Conservation (phyloP, 2,113 vertebrate species). For the Casuarius casuarius region DNA sequence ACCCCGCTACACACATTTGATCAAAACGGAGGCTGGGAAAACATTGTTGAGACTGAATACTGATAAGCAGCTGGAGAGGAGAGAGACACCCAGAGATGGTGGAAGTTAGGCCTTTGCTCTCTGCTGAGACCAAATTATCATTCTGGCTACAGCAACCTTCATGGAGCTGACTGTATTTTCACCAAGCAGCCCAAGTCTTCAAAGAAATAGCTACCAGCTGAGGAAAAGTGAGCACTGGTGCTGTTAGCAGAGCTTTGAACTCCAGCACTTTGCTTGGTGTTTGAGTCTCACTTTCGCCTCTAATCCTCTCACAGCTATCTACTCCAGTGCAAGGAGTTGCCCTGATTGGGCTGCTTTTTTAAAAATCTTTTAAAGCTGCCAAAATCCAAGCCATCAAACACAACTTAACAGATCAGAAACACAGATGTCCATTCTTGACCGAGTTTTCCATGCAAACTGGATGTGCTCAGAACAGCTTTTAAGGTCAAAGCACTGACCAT, state of each 20-base stretch:
- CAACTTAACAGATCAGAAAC: constrained; percentile 40
- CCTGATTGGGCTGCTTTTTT: neutral
- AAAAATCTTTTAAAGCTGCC: constrained; percentile 30
- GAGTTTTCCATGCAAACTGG: constrained; percentile 15
- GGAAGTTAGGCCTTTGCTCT: neutral
- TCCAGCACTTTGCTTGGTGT: neutral
- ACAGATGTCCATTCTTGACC: constrained; percentile 14
- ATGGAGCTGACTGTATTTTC: neutral
- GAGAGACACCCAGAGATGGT: neutral
- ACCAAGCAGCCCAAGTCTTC: neutral
- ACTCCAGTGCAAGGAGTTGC: neutral
- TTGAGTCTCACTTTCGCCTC: neutral
- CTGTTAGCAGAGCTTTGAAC: neutral
- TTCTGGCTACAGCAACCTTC: neutral
- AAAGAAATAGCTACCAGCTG: neutral
- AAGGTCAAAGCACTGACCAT: neutral
- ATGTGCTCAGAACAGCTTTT: neutral
- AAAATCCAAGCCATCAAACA: constrained; percentile 46
- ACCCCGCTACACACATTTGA: neutral
- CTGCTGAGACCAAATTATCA: neutral
- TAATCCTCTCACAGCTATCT: neutral
- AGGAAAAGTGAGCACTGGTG: neutral
- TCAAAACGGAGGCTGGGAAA: neutral
- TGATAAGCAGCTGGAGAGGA: neutral
- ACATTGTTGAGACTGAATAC: neutral